Evolutionary conservation across 2,113 vertebrate species (phyloP).

Genomic region (Dendropsophus ebraccatus): DNA sequence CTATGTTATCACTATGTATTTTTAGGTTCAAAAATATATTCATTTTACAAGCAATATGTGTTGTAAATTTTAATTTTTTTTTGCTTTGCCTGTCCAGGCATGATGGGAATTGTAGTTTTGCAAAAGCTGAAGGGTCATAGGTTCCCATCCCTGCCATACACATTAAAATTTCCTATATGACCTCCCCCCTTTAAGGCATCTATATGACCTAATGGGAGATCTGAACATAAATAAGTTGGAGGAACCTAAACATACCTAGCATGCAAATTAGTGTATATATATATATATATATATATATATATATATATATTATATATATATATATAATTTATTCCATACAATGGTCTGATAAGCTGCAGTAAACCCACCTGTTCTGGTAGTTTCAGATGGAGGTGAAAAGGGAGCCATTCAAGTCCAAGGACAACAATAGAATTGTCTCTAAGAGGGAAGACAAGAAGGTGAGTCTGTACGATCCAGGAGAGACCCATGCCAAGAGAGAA

Average conservation of each 20-base stretch:
- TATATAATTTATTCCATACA: too few relatives aligned
- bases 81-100: too few relatives aligned
- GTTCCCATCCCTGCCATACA: background rate
- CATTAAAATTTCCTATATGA: background rate
- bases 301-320: too few relatives aligned
- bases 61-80: too few relatives aligned
- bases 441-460: conserved; percentile 35
- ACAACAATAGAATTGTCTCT: conserved; percentile 28
- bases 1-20: too few relatives aligned
- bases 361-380: background rate
- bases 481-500: background rate
- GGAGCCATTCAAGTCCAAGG: conserved; percentile 50
- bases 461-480: background rate
- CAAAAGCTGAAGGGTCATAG: too few relatives aligned
- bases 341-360: background rate
- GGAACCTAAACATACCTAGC: background rate
- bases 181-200: background rate
- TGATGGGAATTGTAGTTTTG: too few relatives aligned
- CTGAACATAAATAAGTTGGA: background rate
- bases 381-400: conserved; percentile 48
- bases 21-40: too few relatives aligned
- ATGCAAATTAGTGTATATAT: too few relatives aligned
- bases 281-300: too few relatives aligned
- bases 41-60: too few relatives aligned
- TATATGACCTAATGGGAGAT: background rate